A percentile compares a stretch with the other conserved stretches of the same genome.
Conservation (phyloP, 2,113 vertebrate genomes). For the Sphaerodactylus townsendi region DNA sequence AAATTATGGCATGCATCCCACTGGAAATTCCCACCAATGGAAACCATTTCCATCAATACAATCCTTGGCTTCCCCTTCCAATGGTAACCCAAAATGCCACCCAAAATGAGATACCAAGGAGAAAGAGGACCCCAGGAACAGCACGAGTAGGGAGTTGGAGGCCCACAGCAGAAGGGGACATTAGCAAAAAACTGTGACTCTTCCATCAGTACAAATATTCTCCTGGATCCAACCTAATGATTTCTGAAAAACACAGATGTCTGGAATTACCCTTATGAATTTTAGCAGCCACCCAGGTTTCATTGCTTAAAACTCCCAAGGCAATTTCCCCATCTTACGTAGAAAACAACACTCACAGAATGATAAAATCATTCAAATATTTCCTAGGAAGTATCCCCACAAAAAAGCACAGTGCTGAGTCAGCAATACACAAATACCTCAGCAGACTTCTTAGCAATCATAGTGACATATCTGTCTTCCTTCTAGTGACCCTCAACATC, state of each 20-base stretch:
- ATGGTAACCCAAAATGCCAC: too few species aligned
- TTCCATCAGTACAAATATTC: not conserved
- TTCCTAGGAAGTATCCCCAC: not conserved
- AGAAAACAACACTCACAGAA: not conserved
- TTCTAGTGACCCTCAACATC: not conserved
- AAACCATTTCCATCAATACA: too few species aligned
- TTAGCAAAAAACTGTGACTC: too few species aligned
- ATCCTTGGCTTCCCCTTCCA: too few species aligned
- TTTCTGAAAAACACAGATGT: not conserved
- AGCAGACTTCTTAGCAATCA: not conserved
- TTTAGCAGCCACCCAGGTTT: not conserved
- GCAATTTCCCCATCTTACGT: not conserved
- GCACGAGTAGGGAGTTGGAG: too few species aligned
- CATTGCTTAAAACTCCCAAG: not conserved
- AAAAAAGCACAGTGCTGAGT: not conserved
- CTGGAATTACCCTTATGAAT: not conserved
- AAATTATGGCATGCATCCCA: too few species aligned
- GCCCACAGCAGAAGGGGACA: too few species aligned
- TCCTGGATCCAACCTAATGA: not conserved
- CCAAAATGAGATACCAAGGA: too few species aligned
- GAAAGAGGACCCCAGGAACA: too few species aligned
- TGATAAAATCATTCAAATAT: not conserved
- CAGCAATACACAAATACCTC: not conserved
- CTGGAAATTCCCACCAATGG: too few species aligned
- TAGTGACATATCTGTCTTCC: not conserved